These are phyloP conservation scores for Oikopleura albicans DNA, from an alignment of 23 tunicate species.

Conservation along the genomic window DNA sequence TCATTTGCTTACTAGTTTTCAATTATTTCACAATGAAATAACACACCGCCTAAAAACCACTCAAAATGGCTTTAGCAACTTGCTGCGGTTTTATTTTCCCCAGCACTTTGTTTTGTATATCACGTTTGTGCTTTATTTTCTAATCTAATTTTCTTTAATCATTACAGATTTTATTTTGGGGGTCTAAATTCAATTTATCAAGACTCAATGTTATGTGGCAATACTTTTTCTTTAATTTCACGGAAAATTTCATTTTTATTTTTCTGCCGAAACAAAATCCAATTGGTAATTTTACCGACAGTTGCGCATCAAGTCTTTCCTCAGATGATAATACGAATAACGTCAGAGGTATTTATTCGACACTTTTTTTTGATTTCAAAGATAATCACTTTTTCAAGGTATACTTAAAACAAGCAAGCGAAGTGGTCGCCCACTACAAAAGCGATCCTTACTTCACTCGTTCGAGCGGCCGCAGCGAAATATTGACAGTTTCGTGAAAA, in stretches of 20 bases:
- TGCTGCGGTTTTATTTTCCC: no score
- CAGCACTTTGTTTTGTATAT: no score
- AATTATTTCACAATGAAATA: no score
- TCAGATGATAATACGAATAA: not conserved
- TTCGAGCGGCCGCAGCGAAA: constrained; percentile 2
- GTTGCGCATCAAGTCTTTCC: not conserved
- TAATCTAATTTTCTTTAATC: no score
- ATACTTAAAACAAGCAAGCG: not conserved
- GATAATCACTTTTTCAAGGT: not conserved
- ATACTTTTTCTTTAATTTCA: not conserved
- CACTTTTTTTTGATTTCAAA: no score
- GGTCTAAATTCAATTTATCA: not conserved
- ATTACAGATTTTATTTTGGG: no score
- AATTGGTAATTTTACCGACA: not conserved
- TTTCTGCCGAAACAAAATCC: no score
- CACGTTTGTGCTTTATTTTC: no score
- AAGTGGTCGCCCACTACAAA: not conserved
- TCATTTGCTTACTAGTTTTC: no score
- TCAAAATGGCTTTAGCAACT: no score
- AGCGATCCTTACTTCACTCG: not conserved
- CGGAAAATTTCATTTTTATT: no score
- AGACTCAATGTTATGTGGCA: not conserved
- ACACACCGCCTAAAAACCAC: no score
- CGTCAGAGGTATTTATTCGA: not conserved
- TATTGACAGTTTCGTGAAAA: constrained; percentile 18